These are phyloP conservation scores for Sparidentex hasta DNA, from an alignment of 2,797 vertebrate genomes.

Conservation along the genomic window DNA sequence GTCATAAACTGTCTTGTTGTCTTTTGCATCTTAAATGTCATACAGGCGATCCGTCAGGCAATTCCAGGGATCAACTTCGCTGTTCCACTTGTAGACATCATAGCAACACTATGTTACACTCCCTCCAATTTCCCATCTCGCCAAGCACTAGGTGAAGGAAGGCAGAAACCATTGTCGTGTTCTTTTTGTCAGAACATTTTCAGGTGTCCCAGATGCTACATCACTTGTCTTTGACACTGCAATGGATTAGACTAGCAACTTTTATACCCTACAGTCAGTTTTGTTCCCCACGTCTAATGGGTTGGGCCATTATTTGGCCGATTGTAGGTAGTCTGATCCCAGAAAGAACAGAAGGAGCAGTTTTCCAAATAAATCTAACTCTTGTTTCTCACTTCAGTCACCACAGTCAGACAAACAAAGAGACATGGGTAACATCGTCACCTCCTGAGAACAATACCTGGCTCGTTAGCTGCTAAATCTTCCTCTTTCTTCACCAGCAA, in stretches of 20 bases:
- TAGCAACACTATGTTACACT: background rate
- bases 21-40: background rate
- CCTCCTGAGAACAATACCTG: background rate
- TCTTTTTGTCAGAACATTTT: background rate
- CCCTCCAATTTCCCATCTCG: background rate
- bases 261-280: too few relatives aligned
- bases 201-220: background rate
- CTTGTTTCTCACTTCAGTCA: background rate
- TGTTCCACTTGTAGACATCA: background rate
- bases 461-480: background rate
- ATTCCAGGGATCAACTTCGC: background rate
- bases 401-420: background rate
- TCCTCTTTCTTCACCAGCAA: slow-evolving; percentile 25
- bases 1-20: background rate
- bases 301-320: background rate
- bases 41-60: background rate
- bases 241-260: background rate
- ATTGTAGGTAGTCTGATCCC: background rate
- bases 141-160: background rate
- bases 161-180: background rate
- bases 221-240: background rate
- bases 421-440: background rate
- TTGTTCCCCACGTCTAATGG: background rate
- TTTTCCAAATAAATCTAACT: background rate
- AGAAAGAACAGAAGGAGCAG: background rate